Evolutionary conservation across 2,113 vertebrate genomes (phyloP).

Genomic region (Rhegmatorhina hoffmannsi): DNA sequence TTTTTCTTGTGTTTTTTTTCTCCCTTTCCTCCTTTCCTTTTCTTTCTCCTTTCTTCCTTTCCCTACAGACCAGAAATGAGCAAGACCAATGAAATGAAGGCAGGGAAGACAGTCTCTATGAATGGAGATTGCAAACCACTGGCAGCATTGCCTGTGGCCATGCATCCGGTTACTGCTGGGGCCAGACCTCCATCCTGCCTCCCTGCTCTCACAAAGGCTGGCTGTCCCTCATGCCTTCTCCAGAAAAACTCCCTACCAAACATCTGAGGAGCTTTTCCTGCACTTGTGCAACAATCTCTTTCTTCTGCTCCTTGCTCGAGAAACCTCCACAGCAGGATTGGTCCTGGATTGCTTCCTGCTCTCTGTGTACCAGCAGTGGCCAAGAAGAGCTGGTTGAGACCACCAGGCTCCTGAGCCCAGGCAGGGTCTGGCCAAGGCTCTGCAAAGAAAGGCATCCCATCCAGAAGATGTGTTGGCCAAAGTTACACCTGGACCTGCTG

Average conservation of each 20-base stretch:
- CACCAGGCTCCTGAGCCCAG: neutral
- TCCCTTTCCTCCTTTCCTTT: neutral
- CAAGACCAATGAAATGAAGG: neutral
- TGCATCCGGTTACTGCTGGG: neutral
- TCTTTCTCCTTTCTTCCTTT: neutral
- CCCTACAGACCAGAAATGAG: neutral
- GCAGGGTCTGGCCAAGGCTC: neutral
- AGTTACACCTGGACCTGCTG: neutral
- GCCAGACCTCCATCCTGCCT: neutral
- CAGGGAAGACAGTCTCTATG: neutral
- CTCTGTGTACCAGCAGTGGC: neutral
- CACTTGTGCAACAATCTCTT: neutral
- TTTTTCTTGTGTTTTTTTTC: neutral
- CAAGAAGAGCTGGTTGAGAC: neutral
- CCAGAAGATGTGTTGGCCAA: neutral
- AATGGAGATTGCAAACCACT: neutral
- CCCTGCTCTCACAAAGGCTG: neutral
- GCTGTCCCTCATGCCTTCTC: rapidly evolving
- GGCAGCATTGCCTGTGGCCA: neutral
- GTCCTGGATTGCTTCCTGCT: neutral
- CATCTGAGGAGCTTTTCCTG: neutral
- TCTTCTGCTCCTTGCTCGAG: neutral
- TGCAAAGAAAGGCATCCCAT: neutral
- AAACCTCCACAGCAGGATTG: neutral
- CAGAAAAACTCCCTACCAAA: neutral